A percentile compares a stretch with the other conserved stretches of the same genome.
These are phyloP conservation scores for Garra rufa DNA, from an alignment of 2,113 vertebrate species.

Conservation along the genomic window DNA sequence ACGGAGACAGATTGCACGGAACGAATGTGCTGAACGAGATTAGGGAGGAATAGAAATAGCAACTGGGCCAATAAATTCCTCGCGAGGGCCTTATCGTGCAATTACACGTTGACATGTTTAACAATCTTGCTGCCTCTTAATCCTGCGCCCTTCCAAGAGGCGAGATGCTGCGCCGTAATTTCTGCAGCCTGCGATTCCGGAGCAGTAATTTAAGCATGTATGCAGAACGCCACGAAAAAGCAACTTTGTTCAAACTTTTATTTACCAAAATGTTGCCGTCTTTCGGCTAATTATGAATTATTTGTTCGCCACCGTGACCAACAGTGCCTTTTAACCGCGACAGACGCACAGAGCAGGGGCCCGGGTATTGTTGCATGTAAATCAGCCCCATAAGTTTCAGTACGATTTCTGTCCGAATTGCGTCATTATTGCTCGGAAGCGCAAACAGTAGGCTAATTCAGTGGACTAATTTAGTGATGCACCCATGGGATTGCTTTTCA, in stretches of 20 bases:
- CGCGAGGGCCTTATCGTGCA: constrained; percentile 99
- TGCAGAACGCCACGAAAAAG: constrained; percentile 70
- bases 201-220: constrained; percentile 65
- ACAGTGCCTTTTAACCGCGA: neutral
- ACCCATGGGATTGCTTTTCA: constrained; percentile 37
- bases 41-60: constrained; percentile 99
- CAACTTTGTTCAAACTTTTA: constrained; percentile 56
- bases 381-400: constrained; percentile 8
- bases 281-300: constrained; percentile 16
- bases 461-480: constrained; percentile 37
- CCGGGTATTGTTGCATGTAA: constrained; percentile 8
- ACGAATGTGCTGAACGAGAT: constrained; percentile 99
- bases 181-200: constrained; percentile 74
- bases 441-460: constrained; percentile 21
- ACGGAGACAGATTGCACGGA: constrained; percentile 99
- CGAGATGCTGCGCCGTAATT: constrained; percentile 87
- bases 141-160: constrained; percentile 94
- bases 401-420: constrained; percentile 26
- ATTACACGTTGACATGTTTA: constrained; percentile 99
- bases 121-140: constrained; percentile 99
- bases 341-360: neutral
- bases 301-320: constrained; percentile 5
- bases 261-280: constrained; percentile 30
- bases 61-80: constrained; percentile 99
- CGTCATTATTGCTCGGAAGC: constrained; percentile 33